Conservation (phyloP, 2,797 vertebrate species). For the Halcyon smyrnensis region DNA sequence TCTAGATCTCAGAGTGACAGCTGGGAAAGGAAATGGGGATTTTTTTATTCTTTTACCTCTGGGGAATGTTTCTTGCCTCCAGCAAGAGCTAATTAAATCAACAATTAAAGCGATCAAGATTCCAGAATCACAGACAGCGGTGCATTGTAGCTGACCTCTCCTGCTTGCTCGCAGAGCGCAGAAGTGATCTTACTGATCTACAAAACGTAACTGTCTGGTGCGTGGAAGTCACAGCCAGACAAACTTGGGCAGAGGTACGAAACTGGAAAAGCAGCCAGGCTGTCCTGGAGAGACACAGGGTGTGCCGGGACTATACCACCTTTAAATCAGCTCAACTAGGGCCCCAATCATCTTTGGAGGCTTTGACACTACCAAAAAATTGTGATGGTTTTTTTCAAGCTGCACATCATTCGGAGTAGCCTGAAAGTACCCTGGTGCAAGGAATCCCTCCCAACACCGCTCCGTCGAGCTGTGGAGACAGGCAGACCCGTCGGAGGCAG, state of each 20-base stretch:
- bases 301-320: too few species aligned
- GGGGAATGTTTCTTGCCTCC: not conserved
- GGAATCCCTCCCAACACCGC: not conserved
- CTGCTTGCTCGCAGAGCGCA: not conserved
- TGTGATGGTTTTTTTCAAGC: not conserved
- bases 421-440: not conserved
- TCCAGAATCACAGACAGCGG: not conserved
- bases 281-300: not conserved
- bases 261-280: not conserved
- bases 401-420: not conserved
- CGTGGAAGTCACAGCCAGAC: not conserved
- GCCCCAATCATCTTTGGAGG: not conserved
- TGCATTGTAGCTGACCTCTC: not conserved
- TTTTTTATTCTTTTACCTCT: not conserved
- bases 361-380: not conserved
- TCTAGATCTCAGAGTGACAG: not conserved
- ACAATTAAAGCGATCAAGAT: constrained; percentile 10
- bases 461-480: not conserved
- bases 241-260: not conserved
- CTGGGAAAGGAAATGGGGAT: not conserved
- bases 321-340: not conserved
- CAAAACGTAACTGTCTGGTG: not conserved
- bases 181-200: not conserved
- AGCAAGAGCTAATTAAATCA: constrained; percentile 40
- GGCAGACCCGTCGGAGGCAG: not conserved